Evolutionary conservation across 1,140 invertebrate genomes (phyloP), one percentile per base, ranked within the genome.

Genomic region (Polyergus mexicanus): DNA sequence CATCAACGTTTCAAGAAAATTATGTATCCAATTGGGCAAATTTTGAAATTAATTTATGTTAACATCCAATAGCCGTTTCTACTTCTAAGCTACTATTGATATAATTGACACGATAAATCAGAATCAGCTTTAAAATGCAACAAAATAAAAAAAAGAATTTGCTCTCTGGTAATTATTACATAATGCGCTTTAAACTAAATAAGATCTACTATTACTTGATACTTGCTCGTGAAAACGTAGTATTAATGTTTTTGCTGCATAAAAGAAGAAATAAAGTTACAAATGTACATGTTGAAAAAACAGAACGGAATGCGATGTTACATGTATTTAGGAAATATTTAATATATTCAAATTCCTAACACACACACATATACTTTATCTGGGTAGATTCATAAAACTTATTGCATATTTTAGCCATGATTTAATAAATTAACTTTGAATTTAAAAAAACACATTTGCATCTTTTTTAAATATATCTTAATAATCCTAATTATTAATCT

Each of bases 251-350:
- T 68, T 66, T 77, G 13, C 0, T 54, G 0, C 7, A 11, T 2
- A 22, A 66, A 28, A 2, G 54, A 38, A 16, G 35, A 38, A 78
- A 68, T 35, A 54, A 51, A 47, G n/a, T 77, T 77, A 47, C 19
- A 38, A 66, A n/a, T 51, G 7, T 2, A 22, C n/a, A 6, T 44
- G 1, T 32, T 13, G 51, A 65, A 0, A 63, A 22, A 0, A 13
- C 32, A 41, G n/a, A 32, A 16, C 32, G n/a, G 4, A 41, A 44
- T 8, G 4, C n/a, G 19, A 51, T 44, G 2, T 35, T 6, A 4
- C 1, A 60, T 28, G 25, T 28, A 28, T 28, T 11, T 58, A 25
- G 22, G 28, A 60, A 58, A 63, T 5, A 0, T n/a, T 32, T 13
- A 32, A 11, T n/a, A 6, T 65, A 35, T 4, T 47, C 44, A 47